These are phyloP conservation scores for Seira musarum DNA, from an alignment of 2,888 invertebrate species.

Conservation along the genomic window DNA sequence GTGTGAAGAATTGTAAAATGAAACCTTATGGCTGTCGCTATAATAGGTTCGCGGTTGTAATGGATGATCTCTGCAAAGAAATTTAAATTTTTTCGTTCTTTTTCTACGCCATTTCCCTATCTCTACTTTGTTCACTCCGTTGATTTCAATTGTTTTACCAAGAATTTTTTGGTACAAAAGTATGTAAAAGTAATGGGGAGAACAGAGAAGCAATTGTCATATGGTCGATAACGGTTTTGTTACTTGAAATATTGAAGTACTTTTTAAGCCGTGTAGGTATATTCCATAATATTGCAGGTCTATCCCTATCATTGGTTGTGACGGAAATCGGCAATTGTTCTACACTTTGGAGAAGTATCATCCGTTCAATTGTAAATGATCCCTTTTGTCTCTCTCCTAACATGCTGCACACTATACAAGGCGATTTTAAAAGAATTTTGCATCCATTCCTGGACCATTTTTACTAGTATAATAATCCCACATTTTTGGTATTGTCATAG, in stretches of 20 bases:
- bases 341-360: background rate
- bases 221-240: background rate
- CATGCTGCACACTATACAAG: background rate
- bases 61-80: conserved; percentile 46
- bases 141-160: background rate
- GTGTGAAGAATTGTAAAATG: conserved; percentile 50
- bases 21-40: conserved; percentile 42
- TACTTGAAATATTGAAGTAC: background rate
- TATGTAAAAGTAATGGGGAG: background rate
- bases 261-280: conserved; percentile 11
- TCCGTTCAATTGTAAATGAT: background rate
- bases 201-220: background rate
- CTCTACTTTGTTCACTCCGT: background rate
- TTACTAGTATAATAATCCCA: background rate
- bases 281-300: background rate
- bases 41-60: conserved; percentile 45
- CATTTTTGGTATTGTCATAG: background rate
- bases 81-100: conserved; percentile 36
- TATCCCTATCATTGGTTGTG: background rate
- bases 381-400: background rate
- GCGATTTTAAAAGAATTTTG: background rate
- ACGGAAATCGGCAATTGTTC: conserved; percentile 4
- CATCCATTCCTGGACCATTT: background rate
- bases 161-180: background rate
- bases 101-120: background rate